Base-by-base conservation (phyloP, 2,113 vertebrate genomes). In the Nasalis larvatus region DNA sequence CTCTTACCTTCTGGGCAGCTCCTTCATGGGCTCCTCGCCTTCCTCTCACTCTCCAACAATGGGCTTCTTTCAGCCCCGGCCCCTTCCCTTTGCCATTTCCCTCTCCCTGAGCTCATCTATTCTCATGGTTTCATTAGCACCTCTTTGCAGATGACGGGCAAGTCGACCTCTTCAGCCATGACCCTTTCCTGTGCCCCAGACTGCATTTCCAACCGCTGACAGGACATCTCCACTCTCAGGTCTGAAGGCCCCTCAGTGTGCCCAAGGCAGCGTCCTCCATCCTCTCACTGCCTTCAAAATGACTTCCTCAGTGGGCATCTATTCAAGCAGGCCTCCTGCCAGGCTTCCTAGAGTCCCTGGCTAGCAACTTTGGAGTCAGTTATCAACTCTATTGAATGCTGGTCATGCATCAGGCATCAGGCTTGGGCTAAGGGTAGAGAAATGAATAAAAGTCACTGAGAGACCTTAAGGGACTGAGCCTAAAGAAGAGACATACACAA, bases 61-160 rank as follows among this genome's bases (percentile, higher is more conserved):
- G 97, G 81, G 23, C 81, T 80, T 83, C 97, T 97, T 98, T 98
- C 94, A 98, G 89, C 30, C 32, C 81, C n/a, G 3, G 23, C 17
- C 76, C 85, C 81, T 94, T 73, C 63, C 8, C 49, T 10, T 52
- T 23, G 89, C n/a, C 68, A 2, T 66, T 35, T 4, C n/a, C 37
- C 49, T 86, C 27, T 13, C 92, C 10, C 1, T 6, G 60, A 71
- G 86, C 90, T 81, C 5, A 0, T 97, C 97, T 71, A 45, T 90
- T 98, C 97, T 96, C 97, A 60, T 97, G 95, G 63, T 93, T 96
- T 96, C 98, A 98, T 97, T 85, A 96, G 85, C 84, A 60, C 95
- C 56, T 90, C 84, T 93, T 69, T 45, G 69, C 63, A 47, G 86
- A 60, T 96, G 96, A 94, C 3, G 2, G 66, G 45, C 52, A 47